Conservation (phyloP, 2,888 invertebrate genomes). For the Carterocephalus palaemon region DNA sequence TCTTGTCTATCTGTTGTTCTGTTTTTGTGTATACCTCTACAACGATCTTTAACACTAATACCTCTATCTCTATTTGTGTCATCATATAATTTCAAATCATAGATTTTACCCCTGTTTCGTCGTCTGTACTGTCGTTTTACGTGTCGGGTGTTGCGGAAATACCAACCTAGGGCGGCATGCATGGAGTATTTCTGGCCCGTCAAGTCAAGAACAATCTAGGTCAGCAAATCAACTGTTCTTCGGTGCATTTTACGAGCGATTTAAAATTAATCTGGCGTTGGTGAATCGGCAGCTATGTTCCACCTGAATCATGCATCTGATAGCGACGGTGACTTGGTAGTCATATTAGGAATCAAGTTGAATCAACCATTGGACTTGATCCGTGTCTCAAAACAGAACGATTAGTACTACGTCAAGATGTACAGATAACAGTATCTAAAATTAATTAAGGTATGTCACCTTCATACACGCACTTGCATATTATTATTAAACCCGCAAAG, state of each 20-base stretch:
- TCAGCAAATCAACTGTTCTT: constrained; percentile 8
- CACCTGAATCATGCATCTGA: not conserved
- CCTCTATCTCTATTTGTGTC: too few species aligned
- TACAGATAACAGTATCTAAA: constrained; percentile 13
- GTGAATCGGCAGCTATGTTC: not conserved
- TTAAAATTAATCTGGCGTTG: constrained; percentile 22
- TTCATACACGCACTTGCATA: constrained; percentile 18
- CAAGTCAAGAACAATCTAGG: constrained; percentile 12
- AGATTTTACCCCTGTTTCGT: too few species aligned
- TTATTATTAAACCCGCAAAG: constrained; percentile 8
- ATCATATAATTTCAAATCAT: too few species aligned
- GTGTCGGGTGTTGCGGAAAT: constrained; percentile 4
- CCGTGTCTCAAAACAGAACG: constrained; percentile 5
- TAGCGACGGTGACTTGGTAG: not conserved
- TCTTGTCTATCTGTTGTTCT: too few species aligned
- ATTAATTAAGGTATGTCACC: constrained; percentile 24
- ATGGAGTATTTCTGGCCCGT: constrained; percentile 7
- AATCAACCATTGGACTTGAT: too few species aligned
- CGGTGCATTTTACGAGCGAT: constrained; percentile 23
- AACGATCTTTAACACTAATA: too few species aligned
- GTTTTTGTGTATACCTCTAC: too few species aligned
- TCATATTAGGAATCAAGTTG: too few species aligned
- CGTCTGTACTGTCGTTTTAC: too few species aligned
- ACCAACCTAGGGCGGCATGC: constrained; percentile 1
- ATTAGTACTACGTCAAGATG: constrained; percentile 7